Conservation (phyloP, 2,888 invertebrate species). For the Drosophila subquinaria region DNA sequence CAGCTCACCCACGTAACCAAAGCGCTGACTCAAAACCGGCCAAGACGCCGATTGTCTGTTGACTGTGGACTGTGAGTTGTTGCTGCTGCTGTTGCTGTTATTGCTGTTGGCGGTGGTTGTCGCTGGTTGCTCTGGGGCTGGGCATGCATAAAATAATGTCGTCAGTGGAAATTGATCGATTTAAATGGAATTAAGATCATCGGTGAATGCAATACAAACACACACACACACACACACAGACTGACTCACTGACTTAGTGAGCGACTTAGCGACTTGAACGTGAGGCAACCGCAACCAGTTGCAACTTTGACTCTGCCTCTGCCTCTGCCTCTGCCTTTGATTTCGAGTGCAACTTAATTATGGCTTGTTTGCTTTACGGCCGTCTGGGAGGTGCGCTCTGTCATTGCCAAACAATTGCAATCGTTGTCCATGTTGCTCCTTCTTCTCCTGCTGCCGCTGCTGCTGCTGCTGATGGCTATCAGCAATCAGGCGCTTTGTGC, state of each 20-base stretch:
- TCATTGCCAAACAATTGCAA: constrained; percentile 80
- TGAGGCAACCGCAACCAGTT: constrained; percentile 20
- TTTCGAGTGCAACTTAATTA: constrained; percentile 77
- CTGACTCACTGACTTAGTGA: constrained; percentile 81
- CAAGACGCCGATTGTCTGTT: constrained; percentile 37
- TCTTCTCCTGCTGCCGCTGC: constrained; percentile 29
- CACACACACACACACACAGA: constrained; percentile 16
- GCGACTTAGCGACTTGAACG: constrained; percentile 59
- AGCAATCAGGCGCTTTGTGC: constrained; percentile 82
- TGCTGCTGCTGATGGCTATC: constrained; percentile 74
- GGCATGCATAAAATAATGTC: constrained; percentile 80
- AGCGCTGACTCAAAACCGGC: constrained; percentile 56
- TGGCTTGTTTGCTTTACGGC: constrained; percentile 77
- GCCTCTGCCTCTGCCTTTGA: constrained; percentile 17
- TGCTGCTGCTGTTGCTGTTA: background rate
- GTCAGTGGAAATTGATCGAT: constrained; percentile 83
- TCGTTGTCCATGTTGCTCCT: constrained; percentile 50
- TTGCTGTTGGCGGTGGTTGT: constrained; percentile 9
- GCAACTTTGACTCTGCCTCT: constrained; percentile 18
- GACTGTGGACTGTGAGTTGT: constrained; percentile 12
- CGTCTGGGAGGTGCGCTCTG: constrained; percentile 81
- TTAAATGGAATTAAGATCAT: constrained; percentile 83
- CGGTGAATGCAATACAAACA: constrained; percentile 46
- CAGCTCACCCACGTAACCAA: constrained; percentile 78
- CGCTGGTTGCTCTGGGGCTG: constrained; percentile 34